Conservation (phyloP, 1,140 invertebrate genomes). For the Brachionus calyciflorus region DNA sequence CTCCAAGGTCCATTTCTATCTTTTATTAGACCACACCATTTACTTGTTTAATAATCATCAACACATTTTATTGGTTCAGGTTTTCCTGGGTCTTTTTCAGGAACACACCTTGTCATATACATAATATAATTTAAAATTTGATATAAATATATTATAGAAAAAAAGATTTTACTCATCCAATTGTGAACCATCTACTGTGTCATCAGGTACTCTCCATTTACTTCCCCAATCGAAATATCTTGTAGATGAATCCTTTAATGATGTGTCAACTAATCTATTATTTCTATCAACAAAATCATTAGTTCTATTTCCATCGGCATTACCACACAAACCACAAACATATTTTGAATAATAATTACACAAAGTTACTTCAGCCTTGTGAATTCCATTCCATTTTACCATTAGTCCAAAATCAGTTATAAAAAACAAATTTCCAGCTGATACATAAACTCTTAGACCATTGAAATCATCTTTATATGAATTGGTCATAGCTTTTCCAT, state of each 20-base stretch:
- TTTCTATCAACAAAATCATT: constrained; percentile 43
- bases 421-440: background rate
- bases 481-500: constrained; percentile 15
- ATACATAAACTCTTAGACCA: constrained; percentile 5
- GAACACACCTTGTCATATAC: background rate
- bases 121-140: no score
- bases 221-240: constrained; percentile 13
- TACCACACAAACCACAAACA: constrained; percentile 41
- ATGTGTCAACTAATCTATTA: background rate
- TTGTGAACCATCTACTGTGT: constrained; percentile 1
- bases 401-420: constrained; percentile 27
- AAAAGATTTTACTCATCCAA: background rate
- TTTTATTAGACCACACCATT: constrained; percentile 28
- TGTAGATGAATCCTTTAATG: background rate
- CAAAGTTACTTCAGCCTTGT: background rate
- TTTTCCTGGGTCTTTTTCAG: background rate
- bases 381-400: constrained; percentile 31
- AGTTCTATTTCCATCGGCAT: constrained; percentile 19
- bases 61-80: background rate
- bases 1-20: background rate
- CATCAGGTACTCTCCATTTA: constrained; percentile 39
- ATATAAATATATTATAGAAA: no score
- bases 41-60: background rate
- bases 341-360: constrained; percentile 15
- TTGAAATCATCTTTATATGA: background rate